Evolutionary conservation across 1,140 invertebrate genomes (phyloP).

Genomic region (Venturia canescens): DNA sequence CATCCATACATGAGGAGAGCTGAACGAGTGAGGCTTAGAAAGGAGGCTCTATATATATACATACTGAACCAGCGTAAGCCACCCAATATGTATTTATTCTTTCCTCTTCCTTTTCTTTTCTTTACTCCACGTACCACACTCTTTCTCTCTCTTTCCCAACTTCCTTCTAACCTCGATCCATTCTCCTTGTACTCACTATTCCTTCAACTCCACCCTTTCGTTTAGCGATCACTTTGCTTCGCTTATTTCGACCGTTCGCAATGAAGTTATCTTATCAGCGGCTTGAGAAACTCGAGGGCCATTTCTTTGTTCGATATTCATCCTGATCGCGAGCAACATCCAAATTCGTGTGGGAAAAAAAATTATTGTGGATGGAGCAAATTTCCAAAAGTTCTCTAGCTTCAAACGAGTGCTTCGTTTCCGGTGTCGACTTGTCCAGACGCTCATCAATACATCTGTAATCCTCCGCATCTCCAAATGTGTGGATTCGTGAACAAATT

Average conservation of each 20-base stretch:
- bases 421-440: no score
- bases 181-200: not conserved
- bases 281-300: not conserved
- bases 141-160: conserved; percentile 12
- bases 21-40: conserved; percentile 34
- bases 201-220: not conserved
- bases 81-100: conserved; percentile 66
- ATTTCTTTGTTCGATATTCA: not conserved
- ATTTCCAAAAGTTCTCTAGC: no score
- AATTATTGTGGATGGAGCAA: no score
- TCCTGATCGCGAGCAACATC: no score
- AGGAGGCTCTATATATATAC: not conserved
- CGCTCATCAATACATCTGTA: no score
- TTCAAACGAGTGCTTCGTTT: no score
- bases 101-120: conserved; percentile 47
- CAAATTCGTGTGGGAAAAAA: no score
- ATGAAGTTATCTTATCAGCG: conserved; percentile 22
- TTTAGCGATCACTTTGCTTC: conserved; percentile 2
- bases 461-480: no score
- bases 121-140: conserved; percentile 21
- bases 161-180: conserved; percentile 10
- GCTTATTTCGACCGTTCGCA: conserved; percentile 17
- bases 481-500: no score
- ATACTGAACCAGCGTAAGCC: conserved; percentile 48
- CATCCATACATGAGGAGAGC: conserved; percentile 33